Base-by-base conservation (phyloP, 2,797 vertebrate genomes). In the Gallinago nigripennis region DNA sequence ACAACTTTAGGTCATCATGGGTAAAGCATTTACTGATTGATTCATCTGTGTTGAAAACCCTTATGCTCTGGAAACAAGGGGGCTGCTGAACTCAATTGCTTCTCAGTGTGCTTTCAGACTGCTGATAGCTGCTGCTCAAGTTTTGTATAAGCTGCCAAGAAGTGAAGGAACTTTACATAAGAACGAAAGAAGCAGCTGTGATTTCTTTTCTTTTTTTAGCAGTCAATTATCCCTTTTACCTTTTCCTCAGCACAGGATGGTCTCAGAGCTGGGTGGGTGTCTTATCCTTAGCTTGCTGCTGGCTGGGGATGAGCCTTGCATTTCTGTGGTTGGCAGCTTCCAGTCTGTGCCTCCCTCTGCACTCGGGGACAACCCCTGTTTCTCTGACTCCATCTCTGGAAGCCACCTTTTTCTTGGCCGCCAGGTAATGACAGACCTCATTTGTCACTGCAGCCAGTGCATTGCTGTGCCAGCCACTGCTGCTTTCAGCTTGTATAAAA, bases 91-190 rank as follows among this genome's bases (percentile, higher is more conserved):
- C 7, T 76, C 65, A 65, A 33, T 65, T 79, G 28, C 16, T 61
- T 71, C 27, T 54, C 31, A 6, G 9, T 76, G 58, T 89, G 33
- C 48, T 87, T 25, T 73, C 78, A 51, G 85, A 60, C 16, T 48
- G 23, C n/a, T 80, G 28, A 37, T 46, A 72, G 69, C 35, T 83
- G 30, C 76, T 71, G 33, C 35, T 86, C 7, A 31, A 39, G 14
- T 73, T 88, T 91, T 81, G 19, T 48, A 19, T 58, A 73, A 92
- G 33, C 60, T 89, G 43, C 43, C 14, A 41, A 43, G 41, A 12
- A 82, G 16, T 28, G 43, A 92, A 90, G 46, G 78, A 71, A 88
- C 58, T 95, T 91, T 79, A 65, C 7, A 4, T 76, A 46, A 72
- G 43, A 78, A 45, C 0, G 15, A 48, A 14, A 72, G 83, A 88